phyloP scores from a whole-genome alignment of 2,888 invertebrate species.

The Eupithecia pulchellata region DNA sequence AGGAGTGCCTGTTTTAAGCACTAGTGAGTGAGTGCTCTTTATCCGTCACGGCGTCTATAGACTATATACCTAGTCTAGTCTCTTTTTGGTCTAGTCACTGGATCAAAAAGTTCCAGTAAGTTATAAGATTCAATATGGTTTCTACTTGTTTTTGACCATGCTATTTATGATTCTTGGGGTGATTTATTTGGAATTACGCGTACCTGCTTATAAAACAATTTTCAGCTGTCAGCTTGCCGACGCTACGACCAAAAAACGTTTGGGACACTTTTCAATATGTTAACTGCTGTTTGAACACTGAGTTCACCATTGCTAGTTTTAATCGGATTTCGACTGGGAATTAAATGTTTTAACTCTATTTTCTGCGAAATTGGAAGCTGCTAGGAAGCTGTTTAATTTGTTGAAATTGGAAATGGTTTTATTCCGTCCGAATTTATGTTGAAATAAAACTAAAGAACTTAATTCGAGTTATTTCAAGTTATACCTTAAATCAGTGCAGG shows the following conservation, averaged over 20 bases:
- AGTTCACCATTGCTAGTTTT: constrained; percentile 34
- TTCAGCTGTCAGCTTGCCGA: constrained; percentile 1
- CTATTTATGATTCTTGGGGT: too few relatives aligned
- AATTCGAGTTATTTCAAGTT: neutral
- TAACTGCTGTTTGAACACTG: constrained; percentile 32
- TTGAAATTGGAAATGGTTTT: constrained; percentile 2
- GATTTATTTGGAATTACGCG: too few relatives aligned
- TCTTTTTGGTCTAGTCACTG: neutral
- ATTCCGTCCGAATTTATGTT: neutral
- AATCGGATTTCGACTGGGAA: constrained; percentile 25
- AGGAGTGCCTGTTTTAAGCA: constrained; percentile 7
- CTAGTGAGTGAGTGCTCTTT: constrained; percentile 7
- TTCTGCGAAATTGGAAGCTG: constrained; percentile 8
- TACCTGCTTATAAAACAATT: neutral
- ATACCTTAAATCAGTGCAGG: too few relatives aligned
- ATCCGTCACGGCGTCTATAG: neutral
- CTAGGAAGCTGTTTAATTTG: constrained; percentile 3
- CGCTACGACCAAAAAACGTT: constrained; percentile 40
- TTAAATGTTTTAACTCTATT: constrained; percentile 27
- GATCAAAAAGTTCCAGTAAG: neutral
- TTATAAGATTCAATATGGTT: too few relatives aligned
- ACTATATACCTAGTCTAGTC: too few relatives aligned
- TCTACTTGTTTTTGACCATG: too few relatives aligned
- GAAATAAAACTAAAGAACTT: neutral
- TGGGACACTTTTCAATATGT: constrained; percentile 43